Base-by-base conservation (phyloP, 2,797 vertebrate species). In the Dendrocincla fuliginosa region DNA sequence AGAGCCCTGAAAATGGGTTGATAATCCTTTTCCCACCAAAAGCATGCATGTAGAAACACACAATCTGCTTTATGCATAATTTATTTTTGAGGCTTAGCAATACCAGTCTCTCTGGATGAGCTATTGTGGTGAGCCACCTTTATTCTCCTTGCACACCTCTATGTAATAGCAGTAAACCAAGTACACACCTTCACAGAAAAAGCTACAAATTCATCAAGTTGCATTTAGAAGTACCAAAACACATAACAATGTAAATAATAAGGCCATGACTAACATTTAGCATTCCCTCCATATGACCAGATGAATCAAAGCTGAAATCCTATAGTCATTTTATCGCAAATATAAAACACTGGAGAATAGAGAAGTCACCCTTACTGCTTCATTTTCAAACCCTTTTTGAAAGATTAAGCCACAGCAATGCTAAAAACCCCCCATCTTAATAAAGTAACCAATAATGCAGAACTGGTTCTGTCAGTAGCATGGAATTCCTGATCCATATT, bases 11-110 rank as follows among this genome's bases (percentile, higher is more conserved):
- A 63, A 87, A 24, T 64, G 61, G 35, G 19, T 20, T 86, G 42
- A 63, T 87, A 94, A 89, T n/a, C 65, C 16, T 33, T 68, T 81
- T 77, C 55, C 47, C 59, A 91, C 57, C 63, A 90, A 87, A 94
- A 87, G 22, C 77, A 90, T 4, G 41, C 41, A 74, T 19, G 33
- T 9, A 90, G 50, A 90, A 86, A 27, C 79, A 92, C 42, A 77
- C 35, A 61, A 25, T 73, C 65, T 80, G 22, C 49, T 91, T 88
- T 83, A 80, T 90, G 69, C 81, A 81, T 90, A 59, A 86, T 92
- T 92, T 94, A 84, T 82, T 79, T 42, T 74, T 56, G n/a, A 95
- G 39, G 46, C 28, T 90, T 73, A 55, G 68, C 56, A 79, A 49
- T 56, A 88, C 25, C 39, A 56, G 57, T 57, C 53, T 57, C 57